Conservation (phyloP, 2,888 invertebrate genomes). For the Trachelus stipa region DNA sequence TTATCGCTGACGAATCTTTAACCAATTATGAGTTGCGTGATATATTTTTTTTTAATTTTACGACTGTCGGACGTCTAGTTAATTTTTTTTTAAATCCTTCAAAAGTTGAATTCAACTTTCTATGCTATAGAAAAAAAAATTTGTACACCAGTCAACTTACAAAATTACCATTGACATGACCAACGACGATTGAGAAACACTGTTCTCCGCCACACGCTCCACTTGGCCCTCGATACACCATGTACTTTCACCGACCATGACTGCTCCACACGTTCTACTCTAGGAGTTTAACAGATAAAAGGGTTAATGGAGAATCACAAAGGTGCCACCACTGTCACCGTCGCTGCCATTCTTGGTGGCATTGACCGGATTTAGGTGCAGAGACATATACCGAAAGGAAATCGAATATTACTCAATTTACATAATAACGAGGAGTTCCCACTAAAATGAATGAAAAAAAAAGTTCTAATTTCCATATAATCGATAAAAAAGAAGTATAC, state of each 20-base stretch:
- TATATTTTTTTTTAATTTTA: neutral
- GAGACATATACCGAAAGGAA: neutral
- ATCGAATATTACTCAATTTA: neutral
- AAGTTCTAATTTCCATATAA: neutral
- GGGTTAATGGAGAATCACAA: conserved; percentile 52
- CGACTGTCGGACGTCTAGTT: neutral
- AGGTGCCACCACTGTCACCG: conserved; percentile 41
- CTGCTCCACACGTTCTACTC: conserved; percentile 56
- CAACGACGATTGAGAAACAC: conserved; percentile 24
- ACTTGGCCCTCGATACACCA: conserved; percentile 2
- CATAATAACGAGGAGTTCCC: neutral
- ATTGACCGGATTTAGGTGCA: neutral
- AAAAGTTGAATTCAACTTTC: neutral
- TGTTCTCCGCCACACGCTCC: conserved; percentile 14
- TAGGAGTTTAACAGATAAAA: conserved; percentile 51
- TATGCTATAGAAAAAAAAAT: neutral
- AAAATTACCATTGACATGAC: neutral
- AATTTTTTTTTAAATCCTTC: neutral
- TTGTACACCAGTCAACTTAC: neutral
- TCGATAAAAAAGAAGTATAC: neutral
- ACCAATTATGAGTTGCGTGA: neutral
- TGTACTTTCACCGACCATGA: conserved; percentile 63
- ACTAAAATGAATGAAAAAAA: neutral
- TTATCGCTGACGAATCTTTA: neutral
- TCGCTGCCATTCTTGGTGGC: neutral